These are phyloP conservation scores for Acleris sparsana DNA, from an alignment of 2,888 invertebrate genomes.

Conservation along the genomic window DNA sequence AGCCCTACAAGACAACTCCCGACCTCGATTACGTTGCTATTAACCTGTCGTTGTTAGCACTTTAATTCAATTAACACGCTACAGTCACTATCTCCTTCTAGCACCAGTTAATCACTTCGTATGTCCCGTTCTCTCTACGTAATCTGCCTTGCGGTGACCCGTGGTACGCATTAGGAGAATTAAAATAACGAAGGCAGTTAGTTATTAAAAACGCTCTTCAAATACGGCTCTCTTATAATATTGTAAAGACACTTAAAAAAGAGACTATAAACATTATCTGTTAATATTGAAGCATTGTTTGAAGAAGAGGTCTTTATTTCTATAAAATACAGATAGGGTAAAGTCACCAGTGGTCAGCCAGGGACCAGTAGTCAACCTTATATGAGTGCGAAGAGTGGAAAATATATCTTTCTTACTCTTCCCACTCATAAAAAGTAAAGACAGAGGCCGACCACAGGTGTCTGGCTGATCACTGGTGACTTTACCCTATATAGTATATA, in stretches of 20 bases:
- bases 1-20: slow-evolving; percentile 40
- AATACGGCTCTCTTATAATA: background rate
- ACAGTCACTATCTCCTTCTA: slow-evolving; percentile 34
- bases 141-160: slow-evolving; percentile 45
- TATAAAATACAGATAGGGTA: no score
- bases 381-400: no score
- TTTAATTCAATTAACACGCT: slow-evolving; percentile 56
- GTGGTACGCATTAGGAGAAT: slow-evolving; percentile 17
- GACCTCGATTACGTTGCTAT: slow-evolving; percentile 51
- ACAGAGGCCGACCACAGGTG: no score
- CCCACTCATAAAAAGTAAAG: no score
- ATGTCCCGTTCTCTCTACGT: slow-evolving; percentile 42
- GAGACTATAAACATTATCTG: no score
- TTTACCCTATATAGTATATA: no score
- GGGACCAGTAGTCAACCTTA: no score
- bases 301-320: no score
- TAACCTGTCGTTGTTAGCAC: slow-evolving; percentile 52
- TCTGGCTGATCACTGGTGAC: no score
- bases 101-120: slow-evolving; percentile 39
- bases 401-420: no score
- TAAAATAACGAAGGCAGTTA: slow-evolving; percentile 8
- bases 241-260: background rate
- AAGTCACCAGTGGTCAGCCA: no score
- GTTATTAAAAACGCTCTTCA: background rate
- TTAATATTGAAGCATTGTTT: no score